phyloP scores from a whole-genome alignment of 2,113 vertebrate genomes.

The Percopsis transmontana region DNA sequence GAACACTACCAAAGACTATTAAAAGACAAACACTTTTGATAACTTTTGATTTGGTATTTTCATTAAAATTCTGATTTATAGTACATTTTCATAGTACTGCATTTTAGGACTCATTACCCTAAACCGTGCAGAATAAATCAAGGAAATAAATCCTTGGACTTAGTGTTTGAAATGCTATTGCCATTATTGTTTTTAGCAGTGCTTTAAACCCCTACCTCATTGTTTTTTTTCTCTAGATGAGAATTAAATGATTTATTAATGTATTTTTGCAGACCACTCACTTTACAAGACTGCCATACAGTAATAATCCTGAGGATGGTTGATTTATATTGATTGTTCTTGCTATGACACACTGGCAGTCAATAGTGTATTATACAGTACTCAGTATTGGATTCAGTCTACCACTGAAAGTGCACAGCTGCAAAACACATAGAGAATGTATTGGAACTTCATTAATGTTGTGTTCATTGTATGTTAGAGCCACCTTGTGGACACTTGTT shows the following conservation, averaged over 20 bases:
- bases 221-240: slow-evolving; percentile 27
- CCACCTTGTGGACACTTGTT: too few relatives aligned
- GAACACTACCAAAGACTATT: too few relatives aligned
- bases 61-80: not conserved
- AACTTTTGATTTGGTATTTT: not conserved
- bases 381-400: slow-evolving; percentile 54
- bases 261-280: not conserved
- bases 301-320: slow-evolving; percentile 23
- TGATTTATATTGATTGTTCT: slow-evolving; percentile 46
- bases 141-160: not conserved
- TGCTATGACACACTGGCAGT: slow-evolving; percentile 46
- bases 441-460: too few relatives aligned
- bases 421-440: slow-evolving; percentile 43
- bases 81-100: not conserved
- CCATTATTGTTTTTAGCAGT: not conserved
- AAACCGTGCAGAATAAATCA: not conserved
- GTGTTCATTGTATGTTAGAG: too few relatives aligned
- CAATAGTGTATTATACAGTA: slow-evolving; percentile 33
- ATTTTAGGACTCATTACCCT: not conserved
- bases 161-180: too few relatives aligned
- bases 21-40: too few relatives aligned
- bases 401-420: slow-evolving; percentile 46
- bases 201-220: slow-evolving; percentile 16
- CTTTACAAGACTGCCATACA: slow-evolving; percentile 14
- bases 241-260: slow-evolving; percentile 28